Evolutionary conservation across 2,888 invertebrate genomes (phyloP).

Genomic region (Drosophila mayaguana): DNA sequence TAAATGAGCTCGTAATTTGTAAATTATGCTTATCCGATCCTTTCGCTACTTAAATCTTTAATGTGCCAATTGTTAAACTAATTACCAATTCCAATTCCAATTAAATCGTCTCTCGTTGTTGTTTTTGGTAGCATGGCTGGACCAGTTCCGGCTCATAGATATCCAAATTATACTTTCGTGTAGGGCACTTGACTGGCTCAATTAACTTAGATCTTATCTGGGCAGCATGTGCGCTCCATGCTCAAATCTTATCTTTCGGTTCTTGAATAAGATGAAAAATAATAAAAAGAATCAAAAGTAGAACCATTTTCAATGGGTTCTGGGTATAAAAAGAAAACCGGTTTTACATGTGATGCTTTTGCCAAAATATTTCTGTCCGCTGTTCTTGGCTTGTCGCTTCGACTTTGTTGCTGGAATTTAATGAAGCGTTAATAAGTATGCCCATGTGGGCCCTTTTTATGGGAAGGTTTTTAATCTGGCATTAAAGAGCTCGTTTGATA

Average conservation of each 20-base stretch:
- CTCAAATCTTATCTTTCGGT: slow-evolving; percentile 39
- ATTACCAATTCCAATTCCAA: slow-evolving; percentile 45
- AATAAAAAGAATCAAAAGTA: slow-evolving; percentile 10
- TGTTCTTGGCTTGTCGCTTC: slow-evolving; percentile 55
- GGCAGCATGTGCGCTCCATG: slow-evolving; percentile 31
- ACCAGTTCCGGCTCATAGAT: slow-evolving; percentile 58
- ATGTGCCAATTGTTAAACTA: slow-evolving; percentile 42
- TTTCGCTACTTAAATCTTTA: slow-evolving; percentile 57
- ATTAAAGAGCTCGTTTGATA: slow-evolving; percentile 53
- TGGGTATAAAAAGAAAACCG: slow-evolving; percentile 63
- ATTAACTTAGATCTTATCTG: slow-evolving; percentile 74
- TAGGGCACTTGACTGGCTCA: slow-evolving; percentile 74
- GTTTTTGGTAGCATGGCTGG: slow-evolving; percentile 1
- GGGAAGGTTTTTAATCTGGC: slow-evolving; percentile 53
- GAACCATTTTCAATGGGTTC: too few species aligned
- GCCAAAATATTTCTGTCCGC: slow-evolving; percentile 16
- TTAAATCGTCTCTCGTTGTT: slow-evolving; percentile 26
- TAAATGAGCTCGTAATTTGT: slow-evolving; percentile 49
- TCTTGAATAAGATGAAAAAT: slow-evolving; percentile 16
- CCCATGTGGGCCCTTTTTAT: slow-evolving; percentile 44
- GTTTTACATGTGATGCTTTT: slow-evolving; percentile 52
- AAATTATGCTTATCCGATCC: slow-evolving; percentile 66
- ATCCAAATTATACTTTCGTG: slow-evolving; percentile 25
- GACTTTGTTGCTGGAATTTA: slow-evolving; percentile 55
- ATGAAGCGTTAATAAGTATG: slow-evolving; percentile 77